Conservation (phyloP, 1,140 invertebrate genomes). For the Drosophila equinoxialis region DNA sequence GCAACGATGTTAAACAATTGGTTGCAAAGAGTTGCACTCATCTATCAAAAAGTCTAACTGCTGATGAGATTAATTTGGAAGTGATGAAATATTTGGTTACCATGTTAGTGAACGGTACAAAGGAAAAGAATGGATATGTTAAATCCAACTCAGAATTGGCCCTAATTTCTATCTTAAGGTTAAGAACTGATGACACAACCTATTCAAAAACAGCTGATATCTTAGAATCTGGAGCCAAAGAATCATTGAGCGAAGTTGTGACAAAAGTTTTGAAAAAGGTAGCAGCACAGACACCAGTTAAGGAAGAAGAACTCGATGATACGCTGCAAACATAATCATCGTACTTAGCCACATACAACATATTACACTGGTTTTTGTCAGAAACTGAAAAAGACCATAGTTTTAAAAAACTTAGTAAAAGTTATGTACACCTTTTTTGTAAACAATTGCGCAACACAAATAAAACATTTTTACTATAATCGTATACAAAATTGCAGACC, state of each 20-base stretch:
- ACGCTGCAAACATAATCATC: conserved; percentile 87
- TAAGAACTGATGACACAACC: conserved; percentile 90
- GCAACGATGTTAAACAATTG: conserved; percentile 97
- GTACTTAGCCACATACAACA: conserved; percentile 6
- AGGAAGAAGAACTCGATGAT: conserved; percentile 95
- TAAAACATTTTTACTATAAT: conserved; percentile 17
- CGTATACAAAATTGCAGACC: neutral
- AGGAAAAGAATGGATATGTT: conserved; percentile 98
- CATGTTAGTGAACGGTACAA: conserved; percentile 97
- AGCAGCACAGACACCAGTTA: conserved; percentile 89
- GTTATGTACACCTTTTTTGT: conserved; percentile 12
- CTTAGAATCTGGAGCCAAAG: conserved; percentile 93
- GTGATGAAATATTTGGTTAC: conserved; percentile 92
- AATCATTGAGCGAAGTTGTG: conserved; percentile 94
- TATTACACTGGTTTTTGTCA: conserved; percentile 4
- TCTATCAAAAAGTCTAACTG: conserved; percentile 86
- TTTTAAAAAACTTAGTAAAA: conserved; percentile 14
- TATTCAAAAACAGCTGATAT: conserved; percentile 90
- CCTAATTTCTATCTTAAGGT: conserved; percentile 91
- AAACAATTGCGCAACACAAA: conserved; percentile 13
- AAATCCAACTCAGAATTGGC: conserved; percentile 96
- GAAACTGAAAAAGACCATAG: conserved; percentile 10
- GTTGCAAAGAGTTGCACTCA: conserved; percentile 91
- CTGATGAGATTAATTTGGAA: conserved; percentile 87
- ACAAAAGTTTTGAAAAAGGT: conserved; percentile 91